Conservation (phyloP, 2,113 vertebrate genomes). For the Passer domesticus region DNA sequence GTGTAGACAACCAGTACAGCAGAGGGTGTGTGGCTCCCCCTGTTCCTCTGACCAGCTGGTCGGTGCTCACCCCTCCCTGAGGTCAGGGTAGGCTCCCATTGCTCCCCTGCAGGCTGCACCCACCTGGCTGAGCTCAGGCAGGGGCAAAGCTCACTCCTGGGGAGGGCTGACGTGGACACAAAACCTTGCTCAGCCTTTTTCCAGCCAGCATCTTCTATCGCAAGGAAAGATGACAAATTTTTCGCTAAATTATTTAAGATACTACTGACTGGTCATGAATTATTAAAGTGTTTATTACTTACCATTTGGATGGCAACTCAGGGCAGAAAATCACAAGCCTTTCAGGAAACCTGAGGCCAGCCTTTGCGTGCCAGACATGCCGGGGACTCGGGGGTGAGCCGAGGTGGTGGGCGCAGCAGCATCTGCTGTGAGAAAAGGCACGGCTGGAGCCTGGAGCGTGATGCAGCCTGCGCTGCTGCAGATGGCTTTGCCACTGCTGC, state of each 20-base stretch:
- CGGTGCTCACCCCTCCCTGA: background rate
- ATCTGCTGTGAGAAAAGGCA: conserved; percentile 40
- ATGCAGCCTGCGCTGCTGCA: background rate
- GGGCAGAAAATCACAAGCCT: conserved; percentile 34
- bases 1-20: background rate
- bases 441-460: background rate
- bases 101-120: background rate
- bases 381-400: background rate
- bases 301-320: conserved; percentile 38
- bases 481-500: background rate
- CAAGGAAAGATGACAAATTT: conserved; percentile 42
- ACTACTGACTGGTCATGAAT: conserved; percentile 45
- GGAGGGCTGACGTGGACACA: background rate
- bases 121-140: background rate
- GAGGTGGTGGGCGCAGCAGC: background rate
- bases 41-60: background rate
- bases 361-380: background rate
- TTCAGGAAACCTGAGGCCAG: background rate
- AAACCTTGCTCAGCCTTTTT: background rate
- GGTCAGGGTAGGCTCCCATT: background rate
- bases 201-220: background rate
- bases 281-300: conserved; percentile 63
- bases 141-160: background rate
- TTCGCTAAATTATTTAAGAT: conserved; percentile 62
- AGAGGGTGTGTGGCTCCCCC: background rate